Base-by-base conservation (phyloP, 2,888 invertebrate genomes). In the Polia nebulosa region DNA sequence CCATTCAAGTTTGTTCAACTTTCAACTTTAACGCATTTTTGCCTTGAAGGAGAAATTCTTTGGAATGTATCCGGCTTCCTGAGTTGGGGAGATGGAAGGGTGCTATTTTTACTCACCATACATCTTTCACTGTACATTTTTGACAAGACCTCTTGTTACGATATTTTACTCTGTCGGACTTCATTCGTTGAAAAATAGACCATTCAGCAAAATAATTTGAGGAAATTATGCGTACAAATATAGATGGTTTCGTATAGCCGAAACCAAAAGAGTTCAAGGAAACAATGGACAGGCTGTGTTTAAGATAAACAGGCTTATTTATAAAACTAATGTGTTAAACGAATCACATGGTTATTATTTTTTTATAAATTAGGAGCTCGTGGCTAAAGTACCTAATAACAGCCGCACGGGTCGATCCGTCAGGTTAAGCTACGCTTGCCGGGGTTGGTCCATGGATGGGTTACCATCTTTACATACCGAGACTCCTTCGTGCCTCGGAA, bases 41-140 rank as follows among this genome's bases (percentile, higher is more conserved):
- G 7, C 64, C 44, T 52, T 20, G 17, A 52, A 44, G 11, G 36
- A 44, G 41, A 44, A 29, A 20, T 44, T 63, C 51, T 73, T 68
- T 44, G n/a, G 49, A 51, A 51, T 17, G 13, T 51, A n/a, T 34
- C n/a, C 29, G 51, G 29, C 65, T 74, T 74, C 29, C 15, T 32
- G 51, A 36, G n/a, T 20, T 7, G 27, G 34, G 9, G 51, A 34
- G 51, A 25, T 9, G 13, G 34, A 13, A 29, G 8, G 15, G 11
- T 39, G 15, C 32, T n/a, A 22, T 64, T 64, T 53, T 61, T 36
- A 62, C 41, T 34, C 9, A 22, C 15, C 11, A 3, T 41, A n/a
- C 20, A 41, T 22, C 25, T 20, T 20, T 11, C 11, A 22, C 29
- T 5, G 1, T 22, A 36, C 3, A 73, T 36, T 52, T 25, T 44